These are phyloP conservation scores for Apteryx mantelli DNA, from an alignment of 2,113 vertebrate genomes.

Conservation along the genomic window DNA sequence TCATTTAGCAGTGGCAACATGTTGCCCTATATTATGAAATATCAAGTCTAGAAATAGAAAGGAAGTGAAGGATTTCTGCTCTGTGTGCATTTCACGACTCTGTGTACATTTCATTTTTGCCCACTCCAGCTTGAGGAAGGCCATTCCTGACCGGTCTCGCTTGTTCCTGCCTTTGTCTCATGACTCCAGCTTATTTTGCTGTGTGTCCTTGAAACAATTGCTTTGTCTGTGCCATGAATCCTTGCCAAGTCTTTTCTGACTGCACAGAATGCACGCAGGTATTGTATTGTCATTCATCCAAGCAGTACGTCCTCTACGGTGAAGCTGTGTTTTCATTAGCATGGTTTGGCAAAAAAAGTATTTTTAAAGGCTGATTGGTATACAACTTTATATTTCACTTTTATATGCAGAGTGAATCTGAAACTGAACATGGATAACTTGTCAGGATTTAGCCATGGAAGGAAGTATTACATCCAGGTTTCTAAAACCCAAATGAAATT, in stretches of 20 bases:
- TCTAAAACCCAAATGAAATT: constrained; percentile 5
- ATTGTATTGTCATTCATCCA: constrained; percentile 51
- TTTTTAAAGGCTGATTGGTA: background rate
- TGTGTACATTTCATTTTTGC: background rate
- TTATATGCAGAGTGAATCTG: constrained; percentile 19
- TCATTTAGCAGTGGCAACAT: background rate
- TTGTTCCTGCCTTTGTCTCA: constrained; percentile 20
- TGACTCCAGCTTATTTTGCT: constrained; percentile 49
- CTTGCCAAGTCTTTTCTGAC: constrained; percentile 51
- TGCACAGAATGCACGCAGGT: constrained; percentile 37
- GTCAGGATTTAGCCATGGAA: background rate
- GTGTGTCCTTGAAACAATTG: constrained; percentile 60
- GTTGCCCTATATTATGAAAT: background rate
- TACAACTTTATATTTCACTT: constrained; percentile 36
- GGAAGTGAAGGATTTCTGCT: background rate
- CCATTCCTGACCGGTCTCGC: background rate
- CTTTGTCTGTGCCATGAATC: constrained; percentile 37
- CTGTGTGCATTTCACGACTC: background rate
- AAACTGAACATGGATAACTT: background rate
- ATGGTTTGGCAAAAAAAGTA: constrained; percentile 7
- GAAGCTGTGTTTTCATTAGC: constrained; percentile 28
- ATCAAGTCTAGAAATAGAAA: background rate
- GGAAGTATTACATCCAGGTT: background rate
- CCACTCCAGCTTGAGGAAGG: background rate
- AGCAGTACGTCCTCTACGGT: constrained; percentile 11